Evolutionary conservation across 2,888 invertebrate species (phyloP).

Genomic region (Spodoptera picta): DNA sequence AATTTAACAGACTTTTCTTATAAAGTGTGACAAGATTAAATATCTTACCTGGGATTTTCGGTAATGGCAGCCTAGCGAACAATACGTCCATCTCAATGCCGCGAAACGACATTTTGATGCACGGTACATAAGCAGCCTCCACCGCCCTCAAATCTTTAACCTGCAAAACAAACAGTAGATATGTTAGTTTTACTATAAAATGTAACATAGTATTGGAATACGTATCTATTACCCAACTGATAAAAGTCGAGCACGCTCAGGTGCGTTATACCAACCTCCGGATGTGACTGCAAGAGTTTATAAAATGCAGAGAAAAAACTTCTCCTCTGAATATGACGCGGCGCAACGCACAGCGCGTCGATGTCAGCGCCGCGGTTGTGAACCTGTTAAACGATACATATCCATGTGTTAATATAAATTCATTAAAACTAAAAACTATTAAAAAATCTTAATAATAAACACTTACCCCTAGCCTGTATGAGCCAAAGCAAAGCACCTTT

Average conservation of each 20-base stretch:
- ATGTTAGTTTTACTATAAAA: no score
- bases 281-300: conserved; percentile 89
- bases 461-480: no score
- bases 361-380: conserved; percentile 91
- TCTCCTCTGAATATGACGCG: conserved; percentile 96
- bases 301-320: conserved; percentile 98
- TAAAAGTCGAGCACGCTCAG: neutral
- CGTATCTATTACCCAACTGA: no score
- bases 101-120: conserved; percentile 99
- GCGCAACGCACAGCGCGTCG: conserved; percentile 97
- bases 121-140: conserved; percentile 99
- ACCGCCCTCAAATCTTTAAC: conserved; percentile 80
- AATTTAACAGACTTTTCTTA: no score
- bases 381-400: conserved; percentile 82
- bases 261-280: conserved; percentile 89
- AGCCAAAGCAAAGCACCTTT: no score
- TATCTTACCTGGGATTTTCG: conserved; percentile 96
- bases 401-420: no score
- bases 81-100: conserved; percentile 99
- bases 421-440: no score
- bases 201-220: no score
- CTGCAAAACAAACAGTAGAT: no score
- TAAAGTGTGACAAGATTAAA: no score
- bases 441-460: no score
- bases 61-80: conserved; percentile 98